A percentile compares a stretch with the other conserved stretches of the same genome.
These are phyloP conservation scores for Drosophila yooni DNA, from an alignment of 2,888 invertebrate genomes.

Conservation along the genomic window DNA sequence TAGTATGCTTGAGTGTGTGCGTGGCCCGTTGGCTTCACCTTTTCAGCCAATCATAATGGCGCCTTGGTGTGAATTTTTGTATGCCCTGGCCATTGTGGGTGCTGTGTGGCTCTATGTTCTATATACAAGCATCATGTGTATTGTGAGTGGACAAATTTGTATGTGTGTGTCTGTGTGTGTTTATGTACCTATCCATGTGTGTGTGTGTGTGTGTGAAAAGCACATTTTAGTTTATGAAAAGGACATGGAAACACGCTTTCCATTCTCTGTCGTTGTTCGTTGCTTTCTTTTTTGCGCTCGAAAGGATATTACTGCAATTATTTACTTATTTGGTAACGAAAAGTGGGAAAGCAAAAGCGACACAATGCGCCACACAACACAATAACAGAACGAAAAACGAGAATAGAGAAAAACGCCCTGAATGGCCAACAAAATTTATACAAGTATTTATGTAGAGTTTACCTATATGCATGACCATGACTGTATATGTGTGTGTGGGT, in stretches of 20 bases:
- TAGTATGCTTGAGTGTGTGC: slow-evolving; percentile 35
- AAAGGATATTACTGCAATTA: slow-evolving; percentile 81
- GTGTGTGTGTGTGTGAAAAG: slow-evolving; percentile 59
- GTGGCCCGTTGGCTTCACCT: slow-evolving; percentile 59
- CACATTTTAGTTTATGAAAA: slow-evolving; percentile 76
- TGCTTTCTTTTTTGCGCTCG: slow-evolving; percentile 73
- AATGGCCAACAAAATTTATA: slow-evolving; percentile 55
- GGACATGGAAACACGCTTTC: slow-evolving; percentile 79
- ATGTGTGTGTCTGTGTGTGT: slow-evolving; percentile 30
- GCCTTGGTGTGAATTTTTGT: slow-evolving; percentile 84
- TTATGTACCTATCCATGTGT: slow-evolving; percentile 24
- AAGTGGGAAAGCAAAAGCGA: slow-evolving; percentile 65
- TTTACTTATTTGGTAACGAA: slow-evolving; percentile 77
- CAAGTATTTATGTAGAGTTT: slow-evolving; percentile 36
- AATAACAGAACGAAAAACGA: slow-evolving; percentile 49
- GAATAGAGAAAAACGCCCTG: slow-evolving; percentile 43
- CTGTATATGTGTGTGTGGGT: slow-evolving; percentile 14
- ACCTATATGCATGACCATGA: slow-evolving; percentile 31
- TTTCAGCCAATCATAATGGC: slow-evolving; percentile 85
- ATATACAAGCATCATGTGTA: slow-evolving; percentile 59
- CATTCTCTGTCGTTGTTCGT: slow-evolving; percentile 71
- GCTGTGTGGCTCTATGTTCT: slow-evolving; percentile 72
- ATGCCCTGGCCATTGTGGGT: slow-evolving; percentile 70
- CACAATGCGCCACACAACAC: slow-evolving; percentile 61
- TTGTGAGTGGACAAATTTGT: slow-evolving; percentile 48